phyloP scores from a whole-genome alignment of 2,797 vertebrate species.

The Acropternis orthonyx region DNA sequence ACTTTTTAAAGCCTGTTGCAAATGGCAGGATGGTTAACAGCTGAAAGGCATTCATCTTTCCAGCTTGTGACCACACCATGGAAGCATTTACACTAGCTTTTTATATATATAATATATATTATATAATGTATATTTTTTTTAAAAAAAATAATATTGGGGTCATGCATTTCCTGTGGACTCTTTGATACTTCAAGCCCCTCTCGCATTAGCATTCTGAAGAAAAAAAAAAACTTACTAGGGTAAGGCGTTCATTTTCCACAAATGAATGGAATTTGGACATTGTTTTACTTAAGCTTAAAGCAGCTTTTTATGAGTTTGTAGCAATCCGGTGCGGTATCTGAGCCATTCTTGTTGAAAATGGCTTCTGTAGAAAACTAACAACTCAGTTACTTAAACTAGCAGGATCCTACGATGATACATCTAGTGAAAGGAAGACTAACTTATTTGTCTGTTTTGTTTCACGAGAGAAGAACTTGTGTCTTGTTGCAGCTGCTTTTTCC shows the following conservation, averaged over 20 bases:
- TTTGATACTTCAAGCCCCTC: constrained; percentile 83
- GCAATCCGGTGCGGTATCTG: constrained; percentile 80
- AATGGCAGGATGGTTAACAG: constrained; percentile 90
- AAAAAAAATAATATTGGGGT: constrained; percentile 81
- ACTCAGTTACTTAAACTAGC: constrained; percentile 82
- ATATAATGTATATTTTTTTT: constrained; percentile 84
- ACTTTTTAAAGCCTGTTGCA: constrained; percentile 79
- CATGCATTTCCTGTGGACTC: constrained; percentile 83
- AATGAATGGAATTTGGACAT: constrained; percentile 79
- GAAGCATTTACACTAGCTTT: constrained; percentile 81
- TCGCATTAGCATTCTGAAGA: constrained; percentile 81
- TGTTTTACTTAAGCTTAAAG: constrained; percentile 83
- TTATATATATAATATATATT: constrained; percentile 83
- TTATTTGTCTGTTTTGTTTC: constrained; percentile 80
- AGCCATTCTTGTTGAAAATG: constrained; percentile 81
- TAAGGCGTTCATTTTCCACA: constrained; percentile 80
- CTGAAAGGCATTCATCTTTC: constrained; percentile 82
- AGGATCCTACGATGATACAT: constrained; percentile 80
- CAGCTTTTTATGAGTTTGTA: constrained; percentile 83
- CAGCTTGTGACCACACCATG: constrained; percentile 77
- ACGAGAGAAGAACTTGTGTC: constrained; percentile 76
- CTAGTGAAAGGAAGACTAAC: constrained; percentile 79
- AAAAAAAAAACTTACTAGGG: constrained; percentile 74
- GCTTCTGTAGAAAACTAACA: constrained; percentile 79
- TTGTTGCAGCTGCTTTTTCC: constrained; percentile 79